Conservation (phyloP, 2,888 invertebrate species). For the Dasypogon diadema region DNA sequence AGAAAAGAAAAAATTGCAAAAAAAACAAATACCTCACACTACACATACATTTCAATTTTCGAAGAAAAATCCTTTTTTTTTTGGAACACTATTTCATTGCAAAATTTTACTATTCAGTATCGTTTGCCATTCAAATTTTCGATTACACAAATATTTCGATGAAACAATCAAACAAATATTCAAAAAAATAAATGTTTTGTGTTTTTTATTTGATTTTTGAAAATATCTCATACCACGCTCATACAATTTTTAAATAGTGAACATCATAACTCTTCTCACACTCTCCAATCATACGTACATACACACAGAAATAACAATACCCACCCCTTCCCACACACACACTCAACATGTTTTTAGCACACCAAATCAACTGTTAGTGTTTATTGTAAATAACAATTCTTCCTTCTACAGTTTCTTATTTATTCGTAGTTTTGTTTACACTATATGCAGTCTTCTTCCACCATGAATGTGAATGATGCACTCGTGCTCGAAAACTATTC, state of each 20-base stretch:
- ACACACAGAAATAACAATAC: too few species aligned
- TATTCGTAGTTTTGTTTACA: not conserved
- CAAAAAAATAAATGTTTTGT: slow-evolving; percentile 32
- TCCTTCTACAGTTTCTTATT: slow-evolving; percentile 1
- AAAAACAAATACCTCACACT: slow-evolving; percentile 3
- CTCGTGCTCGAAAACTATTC: slow-evolving; percentile 20
- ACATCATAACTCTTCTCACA: not conserved
- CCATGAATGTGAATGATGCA: slow-evolving; percentile 34
- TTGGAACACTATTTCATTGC: too few species aligned
- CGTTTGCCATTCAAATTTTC: too few species aligned
- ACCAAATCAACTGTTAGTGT: not conserved
- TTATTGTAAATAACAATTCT: slow-evolving; percentile 41
- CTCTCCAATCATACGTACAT: slow-evolving; percentile 37
- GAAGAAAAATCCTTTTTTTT: too few species aligned
- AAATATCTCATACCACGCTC: not conserved
- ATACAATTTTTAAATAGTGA: slow-evolving; percentile 11
- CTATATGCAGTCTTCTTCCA: slow-evolving; percentile 4
- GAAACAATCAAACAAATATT: not conserved
- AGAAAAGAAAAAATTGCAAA: slow-evolving; percentile 57
- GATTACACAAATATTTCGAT: not conserved
- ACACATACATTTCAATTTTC: slow-evolving; percentile 8
- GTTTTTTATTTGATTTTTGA: slow-evolving; percentile 53
- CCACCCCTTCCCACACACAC: not conserved
- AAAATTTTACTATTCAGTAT: too few species aligned
- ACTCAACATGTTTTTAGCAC: not conserved